Base-by-base conservation (phyloP, 2,797 vertebrate species). In the Phrynocephalus forsythii region DNA sequence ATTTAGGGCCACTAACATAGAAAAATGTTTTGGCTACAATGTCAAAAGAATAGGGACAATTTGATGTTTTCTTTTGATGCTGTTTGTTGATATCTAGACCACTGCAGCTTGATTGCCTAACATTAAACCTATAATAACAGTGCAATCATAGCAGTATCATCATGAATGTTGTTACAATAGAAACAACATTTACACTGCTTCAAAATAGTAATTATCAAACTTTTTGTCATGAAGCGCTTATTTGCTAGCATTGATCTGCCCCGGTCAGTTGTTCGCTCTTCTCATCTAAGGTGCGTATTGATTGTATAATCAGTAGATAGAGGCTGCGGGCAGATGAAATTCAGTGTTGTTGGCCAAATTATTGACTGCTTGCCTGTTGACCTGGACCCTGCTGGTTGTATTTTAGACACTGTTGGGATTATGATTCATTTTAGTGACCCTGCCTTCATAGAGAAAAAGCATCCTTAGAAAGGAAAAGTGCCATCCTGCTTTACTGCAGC, bases 1-100 rank as follows among this genome's bases (percentile, higher is more conserved):
- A 97, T 96, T 96, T 96, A 96, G 95, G 97, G 97, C 97, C 95
- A 96, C 95, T 97, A 97, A 97, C 97, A 95, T 95, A 97, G 97
- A 96, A 96, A 97, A 96, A 96, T 96, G 96, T 97, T 95, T 96
- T 93, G 94, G 96, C 97, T 97, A 97, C 97, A 96, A 97, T 98
- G 97, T 98, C 97, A 97, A 96, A 97, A 98, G 97, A 98, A 98
- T 97, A 96, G 97, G 97, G 98, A 98, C 98, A 98, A 98, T 99
- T 98, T 99, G 97, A 98, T 98, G 96, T 97, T 97, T 97, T 97
- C 97, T 97, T 97, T 97, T 97, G 98, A 98, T 97, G 96, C 96
- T 99, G 98, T 99, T 99, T 99, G 99, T 99, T 99, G 99, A 99
- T 99, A 99, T 98, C 98, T 99, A 99, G 98, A 99, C 98, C 98